Evolutionary conservation across 2,888 invertebrate species (phyloP).

Genomic region (Helleia helle): DNA sequence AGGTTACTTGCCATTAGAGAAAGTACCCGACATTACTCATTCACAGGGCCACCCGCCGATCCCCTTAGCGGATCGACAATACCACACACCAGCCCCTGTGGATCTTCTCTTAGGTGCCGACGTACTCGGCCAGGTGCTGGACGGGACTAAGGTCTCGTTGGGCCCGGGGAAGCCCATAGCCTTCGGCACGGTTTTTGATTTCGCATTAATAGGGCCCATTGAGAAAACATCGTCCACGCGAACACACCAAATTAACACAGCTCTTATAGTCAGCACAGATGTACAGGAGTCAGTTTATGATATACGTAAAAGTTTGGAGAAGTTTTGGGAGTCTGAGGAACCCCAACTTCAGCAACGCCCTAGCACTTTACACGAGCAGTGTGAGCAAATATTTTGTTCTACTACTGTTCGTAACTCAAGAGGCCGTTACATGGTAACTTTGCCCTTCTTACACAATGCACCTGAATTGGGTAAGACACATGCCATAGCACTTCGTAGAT

Average conservation of each 20-base stretch:
- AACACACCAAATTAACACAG: background rate
- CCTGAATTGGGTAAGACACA: background rate
- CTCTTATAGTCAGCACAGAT: too few species aligned
- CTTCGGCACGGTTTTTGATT: constrained; percentile 1
- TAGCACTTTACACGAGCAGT: background rate
- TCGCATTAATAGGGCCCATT: background rate
- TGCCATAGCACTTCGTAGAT: background rate
- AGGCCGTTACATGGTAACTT: background rate
- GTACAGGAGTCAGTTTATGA: too few species aligned
- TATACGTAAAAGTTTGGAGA: too few species aligned
- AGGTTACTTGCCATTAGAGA: background rate
- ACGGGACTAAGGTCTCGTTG: background rate
- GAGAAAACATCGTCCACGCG: background rate
- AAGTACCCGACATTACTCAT: background rate
- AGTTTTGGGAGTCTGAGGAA: too few species aligned
- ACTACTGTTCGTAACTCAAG: background rate
- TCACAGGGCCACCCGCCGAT: too few species aligned
- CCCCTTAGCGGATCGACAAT: background rate
- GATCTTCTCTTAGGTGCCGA: background rate
- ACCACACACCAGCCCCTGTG: background rate
- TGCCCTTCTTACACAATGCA: background rate
- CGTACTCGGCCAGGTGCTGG: background rate
- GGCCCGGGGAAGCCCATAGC: background rate
- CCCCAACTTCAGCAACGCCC: too few species aligned
- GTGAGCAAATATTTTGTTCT: background rate